Conservation (phyloP, 2,113 vertebrate genomes). For the Puffinus mauretanicus region DNA sequence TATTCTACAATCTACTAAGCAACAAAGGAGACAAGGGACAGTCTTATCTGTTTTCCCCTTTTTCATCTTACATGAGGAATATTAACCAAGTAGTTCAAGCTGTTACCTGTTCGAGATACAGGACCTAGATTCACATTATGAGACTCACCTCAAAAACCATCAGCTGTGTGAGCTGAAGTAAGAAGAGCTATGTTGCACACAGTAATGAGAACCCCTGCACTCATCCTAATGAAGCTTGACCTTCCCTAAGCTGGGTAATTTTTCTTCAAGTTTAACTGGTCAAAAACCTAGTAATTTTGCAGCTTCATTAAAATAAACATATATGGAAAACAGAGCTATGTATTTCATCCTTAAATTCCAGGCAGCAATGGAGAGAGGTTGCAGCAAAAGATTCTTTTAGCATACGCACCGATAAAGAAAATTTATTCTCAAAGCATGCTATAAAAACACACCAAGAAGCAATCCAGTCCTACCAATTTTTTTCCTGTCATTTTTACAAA, state of each 20-base stretch:
- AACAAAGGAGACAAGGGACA: background rate
- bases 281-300: background rate
- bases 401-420: background rate
- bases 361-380: background rate
- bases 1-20: background rate
- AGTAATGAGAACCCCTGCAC: background rate
- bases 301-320: background rate
- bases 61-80: background rate
- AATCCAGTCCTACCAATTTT: background rate
- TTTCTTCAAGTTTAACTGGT: background rate
- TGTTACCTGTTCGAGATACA: background rate
- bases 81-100: background rate
- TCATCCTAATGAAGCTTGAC: background rate
- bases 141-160: background rate
- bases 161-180: background rate
- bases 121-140: background rate
- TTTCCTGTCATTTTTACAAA: background rate
- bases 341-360: background rate
- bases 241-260: background rate
- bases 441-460: background rate
- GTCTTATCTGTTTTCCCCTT: background rate
- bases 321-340: background rate
- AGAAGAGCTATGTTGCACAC: background rate
- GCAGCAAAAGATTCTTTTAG: background rate
- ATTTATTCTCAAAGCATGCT: background rate